These are phyloP conservation scores for Ifrita kowaldi DNA, from an alignment of 2,113 vertebrate species.

Conservation along the genomic window DNA sequence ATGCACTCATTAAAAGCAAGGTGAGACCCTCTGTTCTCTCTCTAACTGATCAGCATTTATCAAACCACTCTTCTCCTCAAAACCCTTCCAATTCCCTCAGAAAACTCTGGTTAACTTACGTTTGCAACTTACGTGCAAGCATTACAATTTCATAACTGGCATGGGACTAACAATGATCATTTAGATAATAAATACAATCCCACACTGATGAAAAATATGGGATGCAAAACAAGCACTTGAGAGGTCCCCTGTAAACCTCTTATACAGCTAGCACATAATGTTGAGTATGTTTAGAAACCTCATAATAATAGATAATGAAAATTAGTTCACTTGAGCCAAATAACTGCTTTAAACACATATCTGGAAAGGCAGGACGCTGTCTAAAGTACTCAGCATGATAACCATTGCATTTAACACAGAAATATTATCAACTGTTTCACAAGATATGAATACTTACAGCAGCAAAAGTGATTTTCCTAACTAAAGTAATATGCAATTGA, in stretches of 20 bases:
- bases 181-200: background rate
- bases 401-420: background rate
- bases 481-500: background rate
- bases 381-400: background rate
- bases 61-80: background rate
- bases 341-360: background rate
- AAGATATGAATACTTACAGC: background rate
- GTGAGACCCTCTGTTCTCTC: background rate
- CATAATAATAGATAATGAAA: background rate
- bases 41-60: background rate
- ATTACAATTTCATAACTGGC: background rate
- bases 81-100: background rate
- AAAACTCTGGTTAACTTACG: background rate
- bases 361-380: background rate
- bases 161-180: background rate
- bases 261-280: background rate
- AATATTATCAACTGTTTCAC: background rate
- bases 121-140: background rate
- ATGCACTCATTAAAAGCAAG: background rate
- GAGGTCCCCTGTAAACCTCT: background rate
- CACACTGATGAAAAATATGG: background rate
- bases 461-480: background rate
- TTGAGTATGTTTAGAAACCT: background rate
- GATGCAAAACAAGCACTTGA: background rate
- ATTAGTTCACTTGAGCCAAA: background rate